phyloP scores from a whole-genome alignment of 2,888 invertebrate species.

The Leptopterna dolabrata region DNA sequence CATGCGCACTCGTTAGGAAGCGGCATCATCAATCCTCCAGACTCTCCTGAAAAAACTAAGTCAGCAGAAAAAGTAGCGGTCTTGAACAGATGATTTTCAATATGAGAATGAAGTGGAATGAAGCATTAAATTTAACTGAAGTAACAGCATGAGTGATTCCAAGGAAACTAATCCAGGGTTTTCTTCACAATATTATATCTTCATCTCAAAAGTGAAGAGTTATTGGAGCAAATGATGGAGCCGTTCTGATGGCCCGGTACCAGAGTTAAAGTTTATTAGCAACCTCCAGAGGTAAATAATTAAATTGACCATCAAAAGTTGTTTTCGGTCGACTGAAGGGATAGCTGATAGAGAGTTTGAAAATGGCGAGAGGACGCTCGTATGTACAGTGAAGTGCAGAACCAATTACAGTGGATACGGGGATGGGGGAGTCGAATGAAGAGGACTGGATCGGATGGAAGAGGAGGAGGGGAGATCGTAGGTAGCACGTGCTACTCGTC shows the following conservation, averaged over 20 bases:
- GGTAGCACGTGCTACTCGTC: constrained; percentile 35
- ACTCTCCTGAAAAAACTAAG: too few relatives aligned
- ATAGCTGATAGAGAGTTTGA: background rate
- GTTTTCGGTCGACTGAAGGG: background rate
- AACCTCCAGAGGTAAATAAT: background rate
- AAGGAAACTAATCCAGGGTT: too few relatives aligned
- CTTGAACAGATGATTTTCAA: too few relatives aligned
- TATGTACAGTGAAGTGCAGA: constrained; percentile 12
- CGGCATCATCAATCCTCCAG: too few relatives aligned
- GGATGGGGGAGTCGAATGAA: background rate
- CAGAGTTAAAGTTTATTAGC: background rate
- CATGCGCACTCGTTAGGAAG: too few relatives aligned
- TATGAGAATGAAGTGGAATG: too few relatives aligned
- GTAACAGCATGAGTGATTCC: too few relatives aligned
- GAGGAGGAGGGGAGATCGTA: constrained; percentile 12
- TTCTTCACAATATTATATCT: too few relatives aligned
- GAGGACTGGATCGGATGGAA: background rate
- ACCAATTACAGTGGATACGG: background rate
- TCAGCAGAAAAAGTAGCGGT: too few relatives aligned
- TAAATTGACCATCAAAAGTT: constrained; percentile 11
- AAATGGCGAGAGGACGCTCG: background rate
- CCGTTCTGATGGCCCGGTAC: background rate
- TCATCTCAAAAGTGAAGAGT: background rate
- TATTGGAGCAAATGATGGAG: background rate
- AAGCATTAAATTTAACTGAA: too few relatives aligned